A percentile compares a stretch with the other conserved stretches of the same genome.
These are phyloP conservation scores for Spodoptera litura DNA, from an alignment of 1,140 invertebrate species.

Conservation along the genomic window DNA sequence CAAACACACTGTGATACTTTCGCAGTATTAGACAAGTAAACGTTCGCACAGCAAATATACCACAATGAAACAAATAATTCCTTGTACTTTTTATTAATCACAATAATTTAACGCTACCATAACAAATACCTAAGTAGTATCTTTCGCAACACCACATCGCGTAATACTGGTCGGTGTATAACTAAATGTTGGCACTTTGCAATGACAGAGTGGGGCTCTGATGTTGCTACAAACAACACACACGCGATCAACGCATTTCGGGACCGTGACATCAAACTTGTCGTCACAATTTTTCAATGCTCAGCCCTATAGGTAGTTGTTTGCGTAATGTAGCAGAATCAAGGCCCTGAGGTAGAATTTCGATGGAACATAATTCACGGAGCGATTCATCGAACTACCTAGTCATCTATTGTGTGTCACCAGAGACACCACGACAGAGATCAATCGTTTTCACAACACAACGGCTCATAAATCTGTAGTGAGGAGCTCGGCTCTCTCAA, in stretches of 20 bases:
- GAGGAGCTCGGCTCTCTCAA: constrained; percentile 92
- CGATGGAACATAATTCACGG: constrained; percentile 14
- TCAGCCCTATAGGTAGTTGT: neutral
- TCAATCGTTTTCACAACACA: constrained; percentile 43
- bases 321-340: constrained; percentile 21
- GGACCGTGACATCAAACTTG: constrained; percentile 6
- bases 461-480: constrained; percentile 90
- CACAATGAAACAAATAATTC: constrained; percentile 37
- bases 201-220: constrained; percentile 38
- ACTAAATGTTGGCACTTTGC: constrained; percentile 69
- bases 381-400: constrained; percentile 31
- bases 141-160: constrained; percentile 42
- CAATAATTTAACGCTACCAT: constrained; percentile 52
- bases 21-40: neutral
- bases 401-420: constrained; percentile 1
- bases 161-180: constrained; percentile 69
- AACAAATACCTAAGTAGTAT: constrained; percentile 35
- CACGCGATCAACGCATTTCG: neutral
- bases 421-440: constrained; percentile 37
- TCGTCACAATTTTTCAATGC: neutral
- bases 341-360: constrained; percentile 36
- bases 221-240: constrained; percentile 2
- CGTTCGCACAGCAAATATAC: constrained; percentile 18
- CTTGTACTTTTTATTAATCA: constrained; percentile 49
- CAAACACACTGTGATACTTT: neutral